These are phyloP conservation scores for Trilocha varians DNA, from an alignment of 2,888 invertebrate genomes.

Conservation along the genomic window DNA sequence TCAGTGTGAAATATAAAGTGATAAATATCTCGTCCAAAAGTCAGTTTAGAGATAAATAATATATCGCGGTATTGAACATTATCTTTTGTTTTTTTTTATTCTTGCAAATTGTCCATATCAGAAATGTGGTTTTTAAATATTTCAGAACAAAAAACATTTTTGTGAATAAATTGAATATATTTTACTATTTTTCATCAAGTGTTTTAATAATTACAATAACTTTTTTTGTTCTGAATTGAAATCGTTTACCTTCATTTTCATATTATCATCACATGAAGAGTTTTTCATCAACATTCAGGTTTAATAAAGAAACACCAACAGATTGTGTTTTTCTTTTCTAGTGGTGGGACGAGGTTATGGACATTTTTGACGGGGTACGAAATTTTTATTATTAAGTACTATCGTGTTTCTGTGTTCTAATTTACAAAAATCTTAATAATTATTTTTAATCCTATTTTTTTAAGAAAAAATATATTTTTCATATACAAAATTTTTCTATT, in stretches of 20 bases:
- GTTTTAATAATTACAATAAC: not conserved
- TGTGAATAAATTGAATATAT: not conserved
- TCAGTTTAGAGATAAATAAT: too few species aligned
- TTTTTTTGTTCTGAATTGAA: not conserved
- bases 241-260: too few species aligned
- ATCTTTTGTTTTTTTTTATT: not conserved
- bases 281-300: constrained; percentile 5
- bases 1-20: not conserved
- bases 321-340: constrained; percentile 79
- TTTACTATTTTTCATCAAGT: too few species aligned
- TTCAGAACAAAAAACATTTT: constrained; percentile 2
- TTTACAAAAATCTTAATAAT: too few species aligned
- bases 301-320: constrained; percentile 7
- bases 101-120: not conserved
- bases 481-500: too few species aligned
- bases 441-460: too few species aligned
- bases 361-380: constrained; percentile 96
- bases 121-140: too few species aligned
- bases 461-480: too few species aligned
- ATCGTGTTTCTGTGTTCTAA: constrained; percentile 51
- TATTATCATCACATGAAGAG: constrained; percentile 4
- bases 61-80: not conserved
- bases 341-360: constrained; percentile 98
- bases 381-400: constrained; percentile 50
- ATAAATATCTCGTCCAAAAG: too few species aligned